Base-by-base conservation (phyloP, 1,140 invertebrate genomes). In the Dolichoris vasculosae region DNA sequence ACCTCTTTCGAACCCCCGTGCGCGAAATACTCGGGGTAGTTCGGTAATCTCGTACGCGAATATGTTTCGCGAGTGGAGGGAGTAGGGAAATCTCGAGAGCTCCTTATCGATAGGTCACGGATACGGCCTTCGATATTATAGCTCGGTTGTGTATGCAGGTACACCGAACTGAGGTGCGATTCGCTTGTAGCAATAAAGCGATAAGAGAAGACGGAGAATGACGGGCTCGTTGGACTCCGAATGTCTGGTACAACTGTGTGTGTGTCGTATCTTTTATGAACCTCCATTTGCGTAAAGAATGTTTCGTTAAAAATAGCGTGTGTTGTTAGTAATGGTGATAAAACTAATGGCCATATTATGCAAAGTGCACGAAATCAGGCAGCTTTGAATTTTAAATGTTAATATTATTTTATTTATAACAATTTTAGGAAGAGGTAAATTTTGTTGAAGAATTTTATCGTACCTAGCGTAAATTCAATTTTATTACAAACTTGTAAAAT, bases 31-130 rank as follows among this genome's bases (percentile, higher is more conserved):
- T 3, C 20, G 55, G 3, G 9, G 13, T 59, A 26, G 6, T 59
- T 26, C 23, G 4, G 20, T 59, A 59, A 59, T 59, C 23, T 59
- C 2, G 15, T 13, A 30, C 13, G 67, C 17, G 11, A 17, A 35
- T 78, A 8, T 63, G 51, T 20, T 30, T 26, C 40, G n/a, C 0
- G 43, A 30, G 30, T 20, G 32, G 48, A 38, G 35, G 1, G 32
- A 26, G 15, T 1, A 1, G 30, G 63, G 69, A 76, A 63, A 83
- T 75, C n/a, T 83, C 35, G 17, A 75, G 71, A 67, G 73, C 9
- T 40, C 30, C 63, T 71, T 84, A 84, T 79, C 83, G 59, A 84
- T 79, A 71, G 63, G 35, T 46, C 73, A 51, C 75, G 67, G 43
- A 83, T 76, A 83, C 40, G 75, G 1, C 35, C 32, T 23, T 26